These are phyloP conservation scores for Drosophila ambigua DNA, from an alignment of 1,140 invertebrate species.

Conservation along the genomic window DNA sequence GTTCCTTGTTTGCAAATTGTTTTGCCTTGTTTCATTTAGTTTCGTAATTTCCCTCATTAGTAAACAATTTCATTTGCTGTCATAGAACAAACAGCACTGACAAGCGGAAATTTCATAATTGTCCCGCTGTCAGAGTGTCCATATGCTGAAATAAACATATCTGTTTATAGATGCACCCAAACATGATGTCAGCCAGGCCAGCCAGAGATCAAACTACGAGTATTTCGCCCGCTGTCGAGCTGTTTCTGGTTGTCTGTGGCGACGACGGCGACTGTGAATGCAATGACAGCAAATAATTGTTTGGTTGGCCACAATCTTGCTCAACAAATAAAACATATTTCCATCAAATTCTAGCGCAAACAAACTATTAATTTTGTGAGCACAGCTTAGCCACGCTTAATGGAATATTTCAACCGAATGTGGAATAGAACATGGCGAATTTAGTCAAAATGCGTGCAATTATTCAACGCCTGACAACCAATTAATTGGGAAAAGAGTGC, in stretches of 20 bases:
- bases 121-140: slow-evolving; percentile 21
- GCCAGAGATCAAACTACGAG: slow-evolving; percentile 7
- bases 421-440: slow-evolving; percentile 48
- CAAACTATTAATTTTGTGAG: slow-evolving; percentile 53
- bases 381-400: slow-evolving; percentile 33
- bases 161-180: slow-evolving; percentile 24
- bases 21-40: slow-evolving; percentile 37
- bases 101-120: slow-evolving; percentile 62
- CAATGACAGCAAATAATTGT: slow-evolving; percentile 66
- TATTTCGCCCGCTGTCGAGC: slow-evolving; percentile 5
- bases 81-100: slow-evolving; percentile 26
- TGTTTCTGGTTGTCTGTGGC: slow-evolving; percentile 20
- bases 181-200: slow-evolving; percentile 53
- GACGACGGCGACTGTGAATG: background rate
- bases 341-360: slow-evolving; percentile 60
- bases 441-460: slow-evolving; percentile 59
- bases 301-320: slow-evolving; percentile 27
- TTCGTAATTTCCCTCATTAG: slow-evolving; percentile 59
- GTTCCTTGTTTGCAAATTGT: slow-evolving; percentile 30
- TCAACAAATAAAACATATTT: slow-evolving; percentile 61
- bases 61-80: slow-evolving; percentile 53
- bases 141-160: slow-evolving; percentile 41
- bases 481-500: slow-evolving; percentile 45
- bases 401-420: slow-evolving; percentile 32
- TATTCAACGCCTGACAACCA: slow-evolving; percentile 66